Conservation (phyloP, 30 jellyfish, hydroid and myxozoan genomes). For the Cassiopea andromeda region DNA sequence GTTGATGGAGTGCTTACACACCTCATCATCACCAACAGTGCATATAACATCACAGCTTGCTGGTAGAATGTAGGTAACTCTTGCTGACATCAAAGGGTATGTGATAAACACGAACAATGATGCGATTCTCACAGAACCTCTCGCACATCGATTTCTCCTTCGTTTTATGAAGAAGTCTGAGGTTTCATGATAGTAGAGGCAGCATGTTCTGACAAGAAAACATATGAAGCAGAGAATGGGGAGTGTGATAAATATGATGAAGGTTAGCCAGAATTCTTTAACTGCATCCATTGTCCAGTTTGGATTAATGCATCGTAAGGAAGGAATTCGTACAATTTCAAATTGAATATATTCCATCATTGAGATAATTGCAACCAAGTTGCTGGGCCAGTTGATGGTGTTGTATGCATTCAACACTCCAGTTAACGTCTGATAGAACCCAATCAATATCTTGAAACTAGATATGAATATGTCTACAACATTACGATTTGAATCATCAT, state of each 20-base stretch:
- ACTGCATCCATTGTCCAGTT: conserved; percentile 23
- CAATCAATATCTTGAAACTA: conserved; percentile 31
- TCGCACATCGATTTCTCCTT: too few relatives aligned
- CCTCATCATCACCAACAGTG: too few relatives aligned
- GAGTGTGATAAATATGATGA: conserved; percentile 15
- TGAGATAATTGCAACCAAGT: neutral
- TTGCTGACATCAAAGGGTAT: too few relatives aligned
- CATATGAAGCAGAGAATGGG: conserved; percentile 6
- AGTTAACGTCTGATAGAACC: conserved; percentile 40
- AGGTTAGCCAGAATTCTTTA: conserved; percentile 19
- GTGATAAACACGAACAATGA: too few relatives aligned
- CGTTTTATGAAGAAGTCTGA: too few relatives aligned
- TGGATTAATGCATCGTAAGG: conserved; percentile 40
- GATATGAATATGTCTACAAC: conserved; percentile 54
- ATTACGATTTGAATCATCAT: neutral
- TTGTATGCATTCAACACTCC: neutral
- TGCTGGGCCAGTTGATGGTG: conserved; percentile 26
- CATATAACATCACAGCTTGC: too few relatives aligned
- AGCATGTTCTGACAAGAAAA: neutral
- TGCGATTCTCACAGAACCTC: too few relatives aligned
- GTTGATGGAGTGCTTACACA: too few relatives aligned
- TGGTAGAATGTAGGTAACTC: too few relatives aligned
- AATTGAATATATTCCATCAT: conserved; percentile 16
- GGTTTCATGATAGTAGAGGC: neutral
- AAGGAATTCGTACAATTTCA: conserved; percentile 28